Evolutionary conservation across 2,888 invertebrate genomes (phyloP).

Genomic region (Drosophila melanosoma): DNA sequence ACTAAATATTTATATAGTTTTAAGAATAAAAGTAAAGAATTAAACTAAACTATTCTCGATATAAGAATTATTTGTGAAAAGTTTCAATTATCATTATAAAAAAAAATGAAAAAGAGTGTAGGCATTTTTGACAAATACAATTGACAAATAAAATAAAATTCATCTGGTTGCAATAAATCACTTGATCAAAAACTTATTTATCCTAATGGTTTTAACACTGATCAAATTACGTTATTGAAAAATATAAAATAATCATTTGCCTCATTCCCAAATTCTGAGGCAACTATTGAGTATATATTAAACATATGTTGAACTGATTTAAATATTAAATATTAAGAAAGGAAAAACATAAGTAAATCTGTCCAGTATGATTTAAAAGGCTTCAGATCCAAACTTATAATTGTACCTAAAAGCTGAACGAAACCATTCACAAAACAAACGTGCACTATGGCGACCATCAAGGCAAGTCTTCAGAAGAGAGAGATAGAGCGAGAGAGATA

Average conservation of each 20-base stretch:
- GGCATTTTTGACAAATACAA: not conserved
- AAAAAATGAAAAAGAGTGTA: not conserved
- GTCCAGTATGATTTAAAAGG: not conserved
- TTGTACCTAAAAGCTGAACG: not conserved
- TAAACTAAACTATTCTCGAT: not conserved
- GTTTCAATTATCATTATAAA: not conserved
- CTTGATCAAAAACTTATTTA: not conserved
- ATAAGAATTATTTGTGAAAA: not conserved
- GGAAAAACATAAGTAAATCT: not conserved
- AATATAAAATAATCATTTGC: not conserved
- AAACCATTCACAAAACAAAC: constrained; percentile 21
- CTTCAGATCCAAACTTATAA: not conserved
- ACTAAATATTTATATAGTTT: not conserved
- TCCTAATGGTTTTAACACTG: not conserved
- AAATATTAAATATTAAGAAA: no score
- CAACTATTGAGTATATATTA: not conserved
- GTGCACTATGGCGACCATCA: constrained; percentile 66
- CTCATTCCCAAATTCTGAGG: not conserved
- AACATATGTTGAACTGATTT: not conserved
- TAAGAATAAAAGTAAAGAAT: not conserved
- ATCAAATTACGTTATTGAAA: not conserved
- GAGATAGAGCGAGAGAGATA: constrained; percentile 2
- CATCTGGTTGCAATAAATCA: not conserved
- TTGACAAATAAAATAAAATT: not conserved
- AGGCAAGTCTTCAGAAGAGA: constrained; percentile 13